phyloP scores from a whole-genome alignment of 1,140 invertebrate species.

The Coboldia fuscipes region DNA sequence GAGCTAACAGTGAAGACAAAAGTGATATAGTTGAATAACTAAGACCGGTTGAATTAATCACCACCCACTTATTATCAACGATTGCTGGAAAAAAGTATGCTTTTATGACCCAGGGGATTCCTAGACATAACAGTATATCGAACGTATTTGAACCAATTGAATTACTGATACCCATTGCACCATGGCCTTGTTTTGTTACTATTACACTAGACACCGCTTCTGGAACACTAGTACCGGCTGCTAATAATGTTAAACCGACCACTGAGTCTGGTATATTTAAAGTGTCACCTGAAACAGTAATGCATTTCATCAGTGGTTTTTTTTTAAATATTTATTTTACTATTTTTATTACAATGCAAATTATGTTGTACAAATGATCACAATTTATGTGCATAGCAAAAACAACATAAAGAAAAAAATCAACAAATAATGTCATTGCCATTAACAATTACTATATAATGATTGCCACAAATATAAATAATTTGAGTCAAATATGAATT shows the following conservation, averaged over 20 bases:
- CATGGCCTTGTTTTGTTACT: slow-evolving; percentile 55
- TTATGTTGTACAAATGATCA: too few relatives aligned
- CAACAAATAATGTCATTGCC: too few relatives aligned
- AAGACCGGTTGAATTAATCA: slow-evolving; percentile 45
- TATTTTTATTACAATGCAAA: not conserved
- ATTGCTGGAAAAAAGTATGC: slow-evolving; percentile 39
- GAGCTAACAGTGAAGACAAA: slow-evolving; percentile 39
- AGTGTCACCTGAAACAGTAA: slow-evolving; percentile 28
- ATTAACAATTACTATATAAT: too few relatives aligned
- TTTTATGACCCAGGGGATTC: slow-evolving; percentile 63
- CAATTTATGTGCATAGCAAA: too few relatives aligned
- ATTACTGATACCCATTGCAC: slow-evolving; percentile 69
- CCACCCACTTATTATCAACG: slow-evolving; percentile 33
- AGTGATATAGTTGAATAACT: slow-evolving; percentile 54
- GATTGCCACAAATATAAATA: too few relatives aligned
- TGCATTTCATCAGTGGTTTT: not conserved
- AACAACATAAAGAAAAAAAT: too few relatives aligned
- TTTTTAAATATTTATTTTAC: not conserved
- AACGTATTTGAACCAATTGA: slow-evolving; percentile 75
- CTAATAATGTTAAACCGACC: slow-evolving; percentile 54
- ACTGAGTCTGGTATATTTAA: slow-evolving; percentile 44
- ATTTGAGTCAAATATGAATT: too few relatives aligned
- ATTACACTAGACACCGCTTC: slow-evolving; percentile 65
- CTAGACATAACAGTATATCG: slow-evolving; percentile 62
- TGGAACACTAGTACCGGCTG: slow-evolving; percentile 52